Base-by-base conservation (phyloP, 2,888 invertebrate genomes). In the Nemapogon koenigi region DNA sequence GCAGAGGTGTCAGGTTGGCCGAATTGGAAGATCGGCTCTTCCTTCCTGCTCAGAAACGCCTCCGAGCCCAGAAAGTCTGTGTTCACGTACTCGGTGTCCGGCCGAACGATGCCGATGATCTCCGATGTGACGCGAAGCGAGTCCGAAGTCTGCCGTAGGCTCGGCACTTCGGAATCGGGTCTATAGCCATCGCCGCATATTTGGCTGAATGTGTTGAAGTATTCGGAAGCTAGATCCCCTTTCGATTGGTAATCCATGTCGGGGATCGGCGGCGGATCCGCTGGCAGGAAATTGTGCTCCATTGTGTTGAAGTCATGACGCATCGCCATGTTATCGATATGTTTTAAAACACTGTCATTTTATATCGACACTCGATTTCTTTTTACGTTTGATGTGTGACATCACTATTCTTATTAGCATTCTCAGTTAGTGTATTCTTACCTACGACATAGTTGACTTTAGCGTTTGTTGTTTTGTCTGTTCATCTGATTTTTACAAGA, bases 1-100 rank as follows among this genome's bases (percentile, higher is more conserved):
- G 72, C 83, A 51, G 76, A 70, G 13, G 78, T 73, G 35, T 78
- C 78, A 2, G 87, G 87, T 52, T 87, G 87, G 44, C 87, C 88
- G 29, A 78, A 78, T 48, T 68, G 68, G 42, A 76, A 78, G 45
- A 73, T 59, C 50, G 68, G 69, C 17, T 76, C 70, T 13, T 75
- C 73, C 35, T 65, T 67, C 7, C 55, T 62, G 44, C 48, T 51
- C 26, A 64, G 35, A 35, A 69, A 66, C 59, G 63, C 63, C 66
- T 86, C 63, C 78, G 83, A 53, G 42, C 48, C 18, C 16, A 28
- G 16, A 22, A 47, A 49, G 19, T 49, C 49, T 2, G 45, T 41
- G n/a, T 55, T 42, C 22, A 46, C 40, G 30, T 45, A 67, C 26
- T 68, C 68, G 0, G 15, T 27, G 6, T 39, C 39, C 8, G 63